Evolutionary conservation across 2,113 vertebrate genomes (phyloP).

Genomic region (Atractosteus spatula): DNA sequence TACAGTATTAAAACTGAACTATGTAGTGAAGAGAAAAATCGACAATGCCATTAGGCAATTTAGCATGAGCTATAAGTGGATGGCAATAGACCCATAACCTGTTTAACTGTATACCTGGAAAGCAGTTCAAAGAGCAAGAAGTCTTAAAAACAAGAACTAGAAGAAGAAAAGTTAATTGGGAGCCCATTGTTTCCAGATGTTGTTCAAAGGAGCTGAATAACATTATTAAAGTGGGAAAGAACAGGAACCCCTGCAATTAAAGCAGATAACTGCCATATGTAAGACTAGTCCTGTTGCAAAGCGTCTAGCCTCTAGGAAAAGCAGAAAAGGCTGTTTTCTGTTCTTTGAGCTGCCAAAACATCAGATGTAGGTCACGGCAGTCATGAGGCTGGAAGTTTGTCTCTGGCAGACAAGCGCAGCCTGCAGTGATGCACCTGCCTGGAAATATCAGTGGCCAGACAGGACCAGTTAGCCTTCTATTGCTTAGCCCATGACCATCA

Average conservation of each 20-base stretch:
- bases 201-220: constrained; percentile 41
- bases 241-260: constrained; percentile 62
- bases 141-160: constrained; percentile 46
- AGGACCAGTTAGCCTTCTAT: neutral
- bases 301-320: neutral
- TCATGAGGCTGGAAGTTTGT: neutral
- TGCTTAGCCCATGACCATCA: neutral
- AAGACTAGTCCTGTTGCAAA: constrained; percentile 28
- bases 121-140: constrained; percentile 48
- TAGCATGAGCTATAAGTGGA: no score
- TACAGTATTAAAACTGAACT: no score
- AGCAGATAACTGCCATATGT: constrained; percentile 62
- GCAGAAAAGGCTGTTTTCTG: neutral
- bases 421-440: neutral
- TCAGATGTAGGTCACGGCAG: constrained; percentile 5
- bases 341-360: constrained; percentile 1
- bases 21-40: no score
- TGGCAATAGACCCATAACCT: constrained; percentile 18
- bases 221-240: constrained; percentile 56
- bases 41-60: no score
- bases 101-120: constrained; percentile 45
- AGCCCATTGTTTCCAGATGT: constrained; percentile 66
- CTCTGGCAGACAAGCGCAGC: neutral
- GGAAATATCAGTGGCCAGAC: neutral
- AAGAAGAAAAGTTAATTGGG: constrained; percentile 61